Conservation (phyloP, 1,140 invertebrate genomes). For the Apis mellifera region DNA sequence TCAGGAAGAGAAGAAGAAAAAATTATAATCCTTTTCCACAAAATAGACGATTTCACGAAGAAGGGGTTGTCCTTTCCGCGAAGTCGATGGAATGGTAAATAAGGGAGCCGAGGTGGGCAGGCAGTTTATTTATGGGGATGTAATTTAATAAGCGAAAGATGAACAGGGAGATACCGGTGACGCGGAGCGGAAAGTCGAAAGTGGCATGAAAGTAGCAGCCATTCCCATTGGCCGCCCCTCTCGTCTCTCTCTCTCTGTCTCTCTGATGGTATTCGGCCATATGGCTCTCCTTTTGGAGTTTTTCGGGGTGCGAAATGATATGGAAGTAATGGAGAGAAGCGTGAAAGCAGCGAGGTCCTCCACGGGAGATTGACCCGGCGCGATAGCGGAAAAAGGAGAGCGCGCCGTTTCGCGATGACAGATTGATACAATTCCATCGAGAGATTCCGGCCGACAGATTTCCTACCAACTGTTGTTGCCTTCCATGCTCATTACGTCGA, state of each 20-base stretch:
- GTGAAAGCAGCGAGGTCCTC: constrained; percentile 69
- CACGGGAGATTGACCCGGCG: constrained; percentile 77
- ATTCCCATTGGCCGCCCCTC: constrained; percentile 65
- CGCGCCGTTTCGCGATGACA: constrained; percentile 72
- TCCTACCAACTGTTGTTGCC: constrained; percentile 79
- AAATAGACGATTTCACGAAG: too few relatives aligned
- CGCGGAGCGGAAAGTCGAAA: constrained; percentile 70
- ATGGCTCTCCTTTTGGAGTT: constrained; percentile 67
- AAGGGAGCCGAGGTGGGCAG: constrained; percentile 67
- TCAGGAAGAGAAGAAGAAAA: too few relatives aligned
- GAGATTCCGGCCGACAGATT: constrained; percentile 77
- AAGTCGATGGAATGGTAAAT: constrained; percentile 67
- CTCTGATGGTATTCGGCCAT: constrained; percentile 69
- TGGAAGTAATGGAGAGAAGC: constrained; percentile 79
- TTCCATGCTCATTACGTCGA: constrained; percentile 68
- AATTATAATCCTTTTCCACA: too few relatives aligned
- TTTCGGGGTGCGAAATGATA: constrained; percentile 81
- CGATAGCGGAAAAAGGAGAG: constrained; percentile 68
- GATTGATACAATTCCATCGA: constrained; percentile 80
- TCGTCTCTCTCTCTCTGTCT: constrained; percentile 47
- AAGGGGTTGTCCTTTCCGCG: too few relatives aligned
- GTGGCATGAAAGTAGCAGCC: constrained; percentile 77
- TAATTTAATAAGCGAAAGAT: constrained; percentile 81
- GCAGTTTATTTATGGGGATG: constrained; percentile 77
- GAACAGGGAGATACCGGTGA: constrained; percentile 71